Percentiles rank a stretch among this genome's conserved stretches.
Conservation (phyloP, 2,888 invertebrate species). For the Ecdyonurus torrentis region DNA sequence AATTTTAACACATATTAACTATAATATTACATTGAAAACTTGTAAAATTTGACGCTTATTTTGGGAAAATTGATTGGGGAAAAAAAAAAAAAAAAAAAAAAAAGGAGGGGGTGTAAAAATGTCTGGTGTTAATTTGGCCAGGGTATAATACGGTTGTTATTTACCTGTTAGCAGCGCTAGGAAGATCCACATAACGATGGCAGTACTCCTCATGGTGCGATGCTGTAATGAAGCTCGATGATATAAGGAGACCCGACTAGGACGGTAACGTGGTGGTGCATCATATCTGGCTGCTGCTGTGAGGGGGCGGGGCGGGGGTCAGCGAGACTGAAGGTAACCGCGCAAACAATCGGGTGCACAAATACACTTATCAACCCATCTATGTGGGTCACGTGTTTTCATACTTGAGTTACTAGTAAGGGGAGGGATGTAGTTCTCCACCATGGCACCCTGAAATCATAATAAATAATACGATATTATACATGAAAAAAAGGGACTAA, state of each 20-base stretch:
- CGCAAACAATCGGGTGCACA: background rate
- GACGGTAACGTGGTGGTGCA: background rate
- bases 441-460: background rate
- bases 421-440: background rate
- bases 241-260: background rate
- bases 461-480: too few relatives aligned
- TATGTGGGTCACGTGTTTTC: too few relatives aligned
- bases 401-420: too few relatives aligned
- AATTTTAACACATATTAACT: too few relatives aligned
- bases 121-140: background rate
- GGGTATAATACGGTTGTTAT: conserved; percentile 8
- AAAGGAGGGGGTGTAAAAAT: too few relatives aligned
- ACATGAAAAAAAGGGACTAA: too few relatives aligned
- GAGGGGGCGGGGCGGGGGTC: background rate
- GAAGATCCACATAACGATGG: conserved; percentile 32
- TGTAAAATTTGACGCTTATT: too few relatives aligned
- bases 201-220: background rate
- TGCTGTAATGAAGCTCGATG: background rate
- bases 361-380: too few relatives aligned
- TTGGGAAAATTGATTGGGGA: too few relatives aligned
- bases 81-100: too few relatives aligned
- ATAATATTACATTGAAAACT: too few relatives aligned
- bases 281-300: background rate
- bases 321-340: background rate
- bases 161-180: conserved; percentile 41